Conservation (phyloP, 2,888 invertebrate genomes). For the Theodoxus fluviatilis region DNA sequence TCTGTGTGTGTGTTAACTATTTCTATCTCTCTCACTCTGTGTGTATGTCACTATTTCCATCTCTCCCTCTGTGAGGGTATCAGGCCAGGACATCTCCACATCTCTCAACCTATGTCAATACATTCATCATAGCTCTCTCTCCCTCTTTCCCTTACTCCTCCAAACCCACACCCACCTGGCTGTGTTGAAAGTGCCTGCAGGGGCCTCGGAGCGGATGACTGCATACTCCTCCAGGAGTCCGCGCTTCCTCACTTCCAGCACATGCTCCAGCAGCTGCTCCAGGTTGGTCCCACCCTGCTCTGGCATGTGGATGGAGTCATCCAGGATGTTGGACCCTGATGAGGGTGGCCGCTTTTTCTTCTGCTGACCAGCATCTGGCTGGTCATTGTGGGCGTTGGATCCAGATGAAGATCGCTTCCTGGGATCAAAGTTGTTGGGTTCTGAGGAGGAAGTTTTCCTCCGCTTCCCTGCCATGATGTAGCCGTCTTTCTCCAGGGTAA, state of each 20-base stretch:
- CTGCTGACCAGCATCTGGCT: constrained; percentile 53
- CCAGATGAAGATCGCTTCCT: constrained; percentile 33
- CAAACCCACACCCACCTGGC: constrained; percentile 76
- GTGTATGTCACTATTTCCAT: too few relatives aligned
- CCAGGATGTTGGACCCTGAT: constrained; percentile 43
- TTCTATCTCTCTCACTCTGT: too few relatives aligned
- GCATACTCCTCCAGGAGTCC: constrained; percentile 88
- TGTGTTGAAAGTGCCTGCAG: constrained; percentile 85
- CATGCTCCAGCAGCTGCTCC: constrained; percentile 78
- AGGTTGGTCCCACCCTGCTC: constrained; percentile 70
- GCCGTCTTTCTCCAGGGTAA: constrained; percentile 70
- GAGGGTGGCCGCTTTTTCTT: constrained; percentile 51
- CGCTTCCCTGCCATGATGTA: constrained; percentile 69
- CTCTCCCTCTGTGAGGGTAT: too few relatives aligned
- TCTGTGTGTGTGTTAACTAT: too few relatives aligned
- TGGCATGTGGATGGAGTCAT: constrained; percentile 57
- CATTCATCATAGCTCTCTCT: too few relatives aligned
- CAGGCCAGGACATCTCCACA: too few relatives aligned
- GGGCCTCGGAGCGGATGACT: constrained; percentile 83
- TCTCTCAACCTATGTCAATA: too few relatives aligned
- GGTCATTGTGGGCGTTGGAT: constrained; percentile 17
- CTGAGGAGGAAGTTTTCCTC: constrained; percentile 23
- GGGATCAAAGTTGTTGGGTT: constrained; percentile 28
- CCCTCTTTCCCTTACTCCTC: too few relatives aligned
- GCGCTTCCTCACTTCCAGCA: constrained; percentile 78